These are phyloP conservation scores for Herminia tarsipennalis DNA, from an alignment of 2,888 invertebrate species.

Conservation along the genomic window DNA sequence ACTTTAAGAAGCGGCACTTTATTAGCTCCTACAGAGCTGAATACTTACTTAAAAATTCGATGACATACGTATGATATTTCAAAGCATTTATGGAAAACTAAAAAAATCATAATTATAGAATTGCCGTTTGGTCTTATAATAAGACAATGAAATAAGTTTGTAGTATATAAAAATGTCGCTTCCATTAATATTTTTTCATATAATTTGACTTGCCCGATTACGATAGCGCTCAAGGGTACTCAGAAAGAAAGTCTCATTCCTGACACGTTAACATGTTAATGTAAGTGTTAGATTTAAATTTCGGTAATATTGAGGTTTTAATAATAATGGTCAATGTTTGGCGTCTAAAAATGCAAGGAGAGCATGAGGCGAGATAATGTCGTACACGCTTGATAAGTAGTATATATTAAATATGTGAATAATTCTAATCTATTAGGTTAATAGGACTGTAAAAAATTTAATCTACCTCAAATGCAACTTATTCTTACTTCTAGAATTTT, in stretches of 20 bases:
- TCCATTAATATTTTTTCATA: not conserved
- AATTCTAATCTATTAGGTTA: conserved; percentile 82
- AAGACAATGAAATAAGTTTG: too few relatives aligned
- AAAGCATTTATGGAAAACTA: too few relatives aligned
- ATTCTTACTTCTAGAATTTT: conserved; percentile 78
- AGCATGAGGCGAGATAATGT: conserved; percentile 67
- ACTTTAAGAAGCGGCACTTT: too few relatives aligned
- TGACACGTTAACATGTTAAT: conserved; percentile 35
- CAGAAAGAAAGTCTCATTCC: conserved; percentile 30
- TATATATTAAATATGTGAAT: conserved; percentile 76
- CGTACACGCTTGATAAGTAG: conserved; percentile 74
- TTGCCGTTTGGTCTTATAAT: too few relatives aligned
- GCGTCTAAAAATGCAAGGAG: conserved; percentile 65
- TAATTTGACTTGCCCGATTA: not conserved
- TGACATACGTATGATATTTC: too few relatives aligned
- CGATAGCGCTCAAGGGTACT: conserved; percentile 16
- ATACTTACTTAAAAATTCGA: too few relatives aligned
- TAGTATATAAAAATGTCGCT: not conserved
- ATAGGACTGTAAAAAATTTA: conserved; percentile 85
- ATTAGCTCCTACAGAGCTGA: too few relatives aligned
- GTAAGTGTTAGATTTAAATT: conserved; percentile 47
- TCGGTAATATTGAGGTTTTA: conserved; percentile 52
- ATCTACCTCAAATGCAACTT: conserved; percentile 85
- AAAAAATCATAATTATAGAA: too few relatives aligned
- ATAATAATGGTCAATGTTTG: conserved; percentile 58